Base-by-base conservation (phyloP, 2,888 invertebrate species). In the Hirtodrosophila cameraria region DNA sequence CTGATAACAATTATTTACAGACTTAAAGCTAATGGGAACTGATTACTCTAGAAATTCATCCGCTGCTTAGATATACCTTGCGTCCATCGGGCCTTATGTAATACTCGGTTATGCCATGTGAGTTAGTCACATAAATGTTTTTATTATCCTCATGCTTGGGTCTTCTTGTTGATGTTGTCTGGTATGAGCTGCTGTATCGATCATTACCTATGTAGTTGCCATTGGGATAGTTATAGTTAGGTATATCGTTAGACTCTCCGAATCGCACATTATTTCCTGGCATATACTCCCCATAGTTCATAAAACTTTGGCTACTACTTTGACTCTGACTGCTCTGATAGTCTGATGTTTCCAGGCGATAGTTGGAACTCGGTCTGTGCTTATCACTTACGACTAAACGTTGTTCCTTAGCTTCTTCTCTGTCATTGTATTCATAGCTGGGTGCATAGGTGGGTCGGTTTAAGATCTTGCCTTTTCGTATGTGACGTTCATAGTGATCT, bases 41-140 rank as follows among this genome's bases (percentile, higher is more conserved):
- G 67, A 28, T 16, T 12, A 31, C 16, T 6, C 15, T 13, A 23
- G 3, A 13, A 25, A 8, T 2, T 73, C 38, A 79, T 9, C 65
- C 72, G n/a, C 50, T 63, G 36, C 68, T 72, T 11, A 89, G 54
- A 50, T 89, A 90, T 0, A 90, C 75, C 54, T 89, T 90, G 12
- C 80, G 71, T 1, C 90, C 90, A 48, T 86, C 79, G 3, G 88
- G 87, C 3, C 86, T 88, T 38, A 90, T 76, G 16, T 89, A 90
- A 65, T 90, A 90, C 59, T 90, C 90, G 0, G 86, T 88, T 0
- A 88, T 62, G 0, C 90, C 90, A 33, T 87, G 76, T 0, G 82
- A 73, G 75, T 90, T 90, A 18, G 88, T 90, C 16, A 90, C 86
- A 64, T 90, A 90, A 16, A 90, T 80, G 66, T 90, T 90, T 35